Conservation (phyloP, 2,797 vertebrate genomes). For the Hafferia zeledoni region DNA sequence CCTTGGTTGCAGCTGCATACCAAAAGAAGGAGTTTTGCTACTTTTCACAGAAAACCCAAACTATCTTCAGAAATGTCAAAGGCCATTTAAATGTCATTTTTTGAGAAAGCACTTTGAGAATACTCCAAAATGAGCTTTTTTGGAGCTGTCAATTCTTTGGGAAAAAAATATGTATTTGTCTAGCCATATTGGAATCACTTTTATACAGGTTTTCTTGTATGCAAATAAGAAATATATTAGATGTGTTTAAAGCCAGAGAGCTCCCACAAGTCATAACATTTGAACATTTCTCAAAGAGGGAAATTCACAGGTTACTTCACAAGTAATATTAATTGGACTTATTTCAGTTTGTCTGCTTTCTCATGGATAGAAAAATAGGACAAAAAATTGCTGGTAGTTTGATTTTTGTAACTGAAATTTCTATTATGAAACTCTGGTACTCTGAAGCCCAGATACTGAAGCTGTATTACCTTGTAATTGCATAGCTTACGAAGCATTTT, state of each 20-base stretch:
- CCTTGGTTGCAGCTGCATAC: background rate
- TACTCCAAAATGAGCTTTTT: conserved; percentile 2
- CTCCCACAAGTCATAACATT: background rate
- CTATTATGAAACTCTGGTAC: background rate
- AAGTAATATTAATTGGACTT: background rate
- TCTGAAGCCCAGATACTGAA: background rate
- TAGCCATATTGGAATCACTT: background rate
- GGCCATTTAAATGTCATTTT: conserved; percentile 22
- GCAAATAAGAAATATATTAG: background rate
- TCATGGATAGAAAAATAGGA: background rate
- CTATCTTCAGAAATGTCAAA: background rate
- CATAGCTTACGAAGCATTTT: background rate
- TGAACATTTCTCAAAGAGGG: background rate
- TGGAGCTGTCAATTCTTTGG: background rate
- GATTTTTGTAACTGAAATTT: background rate
- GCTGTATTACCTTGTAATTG: background rate
- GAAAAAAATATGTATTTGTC: background rate
- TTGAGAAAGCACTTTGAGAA: conserved; percentile 5
- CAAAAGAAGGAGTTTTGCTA: background rate
- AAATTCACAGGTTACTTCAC: background rate
- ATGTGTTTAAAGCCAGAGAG: background rate
- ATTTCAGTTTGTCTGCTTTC: background rate
- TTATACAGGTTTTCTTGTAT: background rate
- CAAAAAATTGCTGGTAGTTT: background rate
- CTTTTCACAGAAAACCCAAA: background rate